These are phyloP conservation scores for Grallaria varia DNA, from an alignment of 2,113 vertebrate genomes.

Conservation along the genomic window DNA sequence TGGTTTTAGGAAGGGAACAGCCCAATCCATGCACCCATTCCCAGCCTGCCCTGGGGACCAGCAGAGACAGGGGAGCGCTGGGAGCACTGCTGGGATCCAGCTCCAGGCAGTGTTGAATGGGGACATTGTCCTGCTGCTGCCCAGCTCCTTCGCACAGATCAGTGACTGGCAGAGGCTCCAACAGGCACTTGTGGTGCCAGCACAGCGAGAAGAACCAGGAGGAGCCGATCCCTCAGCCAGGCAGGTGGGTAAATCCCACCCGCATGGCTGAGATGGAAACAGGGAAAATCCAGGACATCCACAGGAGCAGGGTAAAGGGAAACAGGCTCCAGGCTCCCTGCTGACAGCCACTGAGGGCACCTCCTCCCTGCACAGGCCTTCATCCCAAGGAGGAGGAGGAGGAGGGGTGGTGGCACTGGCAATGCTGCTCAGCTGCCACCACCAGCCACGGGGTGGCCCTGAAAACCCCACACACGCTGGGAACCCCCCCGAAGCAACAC, in stretches of 20 bases:
- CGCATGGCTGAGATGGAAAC: background rate
- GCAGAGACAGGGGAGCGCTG: background rate
- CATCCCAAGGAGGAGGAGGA: background rate
- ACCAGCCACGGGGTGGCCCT: background rate
- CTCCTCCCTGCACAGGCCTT: background rate
- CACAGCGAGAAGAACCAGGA: rapidly evolving
- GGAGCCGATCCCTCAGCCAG: background rate
- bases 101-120: background rate
- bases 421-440: background rate
- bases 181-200: background rate
- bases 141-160: rapidly evolving
- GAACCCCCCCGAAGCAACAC: background rate
- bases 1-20: background rate
- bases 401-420: background rate
- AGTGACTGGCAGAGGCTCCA: background rate
- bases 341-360: background rate
- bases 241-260: background rate
- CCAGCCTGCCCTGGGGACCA: background rate
- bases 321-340: background rate
- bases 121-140: constrained; percentile 16
- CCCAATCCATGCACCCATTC: background rate
- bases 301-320: background rate
- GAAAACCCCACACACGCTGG: rapidly evolving
- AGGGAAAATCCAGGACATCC: background rate
- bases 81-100: background rate